Evolutionary conservation across 2,888 invertebrate genomes (phyloP), one percentile per base, ranked within the genome.

Genomic region (Parapristionchus giblindavisi): DNA sequence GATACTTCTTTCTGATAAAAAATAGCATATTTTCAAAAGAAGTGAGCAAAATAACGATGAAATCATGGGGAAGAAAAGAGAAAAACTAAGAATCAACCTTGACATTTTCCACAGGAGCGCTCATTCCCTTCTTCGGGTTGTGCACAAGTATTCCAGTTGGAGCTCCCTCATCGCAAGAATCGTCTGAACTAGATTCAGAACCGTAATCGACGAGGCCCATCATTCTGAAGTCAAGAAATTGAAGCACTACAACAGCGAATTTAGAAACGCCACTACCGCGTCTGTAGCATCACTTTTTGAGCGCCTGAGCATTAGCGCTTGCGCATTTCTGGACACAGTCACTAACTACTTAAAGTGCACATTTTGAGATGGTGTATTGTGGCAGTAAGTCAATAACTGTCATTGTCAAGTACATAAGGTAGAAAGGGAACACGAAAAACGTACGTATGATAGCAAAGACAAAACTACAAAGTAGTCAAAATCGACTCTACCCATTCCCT

Each of bases 161-260:
- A 34, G 38, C 27, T 27, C 36, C 34, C 61, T 73, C 60, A 29
- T 73, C 73, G 24, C 48, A 60, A 38, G 61, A 61, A 51, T 74
- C 75, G 34, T 77, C 77, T 1, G 75, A 72, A 17, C 75, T 75
- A 24, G 75, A 75, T 36, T 74, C 77, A 75, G 76, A 76, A 11
- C 76, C 78, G 51, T 78, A 78, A 43, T 74, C 78, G 21, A 78
- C 78, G 6, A 78, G 63, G 34, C 75, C 76, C 58, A 74, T 40
- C 75, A 76, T 76, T 2, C 17, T 70, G 43, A 58, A 36, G 2
- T n/a, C 36, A 61, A 43, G 38, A 34, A 38, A 63, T 38, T 24
- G 40, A 8, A 61, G 14, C 14, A 40, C 6, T 61, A 21, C n/a
- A 61, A 14, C 14, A 40, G 4, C 14, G 61, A 36, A n/a, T 1